These are phyloP conservation scores for Herminia tarsipennalis DNA, from an alignment of 2,888 invertebrate species.

Conservation along the genomic window DNA sequence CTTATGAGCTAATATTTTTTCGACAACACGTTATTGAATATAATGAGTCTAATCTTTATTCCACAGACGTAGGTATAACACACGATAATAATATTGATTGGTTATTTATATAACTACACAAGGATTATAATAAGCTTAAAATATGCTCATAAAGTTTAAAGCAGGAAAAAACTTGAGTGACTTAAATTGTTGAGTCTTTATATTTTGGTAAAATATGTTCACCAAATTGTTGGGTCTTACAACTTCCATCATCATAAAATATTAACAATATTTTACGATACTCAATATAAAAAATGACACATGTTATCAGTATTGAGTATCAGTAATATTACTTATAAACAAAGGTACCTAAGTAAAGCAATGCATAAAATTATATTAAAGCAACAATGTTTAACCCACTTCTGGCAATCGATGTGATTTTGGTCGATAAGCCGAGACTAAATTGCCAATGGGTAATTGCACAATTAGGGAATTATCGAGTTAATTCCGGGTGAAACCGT, in stretches of 20 bases:
- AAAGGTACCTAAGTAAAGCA: background rate
- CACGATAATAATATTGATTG: slow-evolving; percentile 49
- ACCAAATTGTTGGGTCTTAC: no score
- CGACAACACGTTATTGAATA: slow-evolving; percentile 78
- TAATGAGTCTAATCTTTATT: slow-evolving; percentile 62
- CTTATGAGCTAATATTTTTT: slow-evolving; percentile 82
- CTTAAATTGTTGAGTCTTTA: no score
- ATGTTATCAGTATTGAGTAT: no score
- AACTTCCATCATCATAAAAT: no score
- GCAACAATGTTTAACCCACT: slow-evolving; percentile 40
- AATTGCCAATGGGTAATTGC: slow-evolving; percentile 78
- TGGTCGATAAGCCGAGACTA: slow-evolving; percentile 65
- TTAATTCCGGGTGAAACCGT: slow-evolving; percentile 80
- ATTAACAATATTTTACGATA: no score
- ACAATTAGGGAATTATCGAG: slow-evolving; percentile 82
- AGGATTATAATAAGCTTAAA: slow-evolving; percentile 13
- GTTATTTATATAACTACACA: slow-evolving; percentile 41
- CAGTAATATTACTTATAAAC: background rate
- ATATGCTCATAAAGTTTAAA: no score
- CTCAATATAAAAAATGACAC: no score
- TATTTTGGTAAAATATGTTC: no score
- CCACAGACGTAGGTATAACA: slow-evolving; percentile 26
- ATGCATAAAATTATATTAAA: slow-evolving; percentile 30
- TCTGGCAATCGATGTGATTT: slow-evolving; percentile 47
- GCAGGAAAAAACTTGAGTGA: no score